Conservation (phyloP, 1,140 invertebrate species). For the Panonychus citri region DNA sequence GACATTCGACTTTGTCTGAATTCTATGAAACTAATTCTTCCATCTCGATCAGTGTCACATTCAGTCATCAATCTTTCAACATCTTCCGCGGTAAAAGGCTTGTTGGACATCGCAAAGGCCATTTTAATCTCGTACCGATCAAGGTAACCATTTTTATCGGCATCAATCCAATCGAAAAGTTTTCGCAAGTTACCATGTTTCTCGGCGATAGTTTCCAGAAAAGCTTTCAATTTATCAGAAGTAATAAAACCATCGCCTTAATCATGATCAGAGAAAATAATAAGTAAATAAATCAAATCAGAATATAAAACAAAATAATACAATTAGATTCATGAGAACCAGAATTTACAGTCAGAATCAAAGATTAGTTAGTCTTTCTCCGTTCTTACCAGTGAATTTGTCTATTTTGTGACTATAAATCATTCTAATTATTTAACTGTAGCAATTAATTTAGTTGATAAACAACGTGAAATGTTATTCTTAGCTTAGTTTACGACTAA, state of each 20-base stretch:
- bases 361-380: no score
- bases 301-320: no score
- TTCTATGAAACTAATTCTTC: not conserved
- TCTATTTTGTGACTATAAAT: no score
- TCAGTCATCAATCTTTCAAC: slow-evolving; percentile 2
- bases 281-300: no score
- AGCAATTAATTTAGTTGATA: no score
- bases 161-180: slow-evolving; percentile 1
- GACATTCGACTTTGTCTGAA: not conserved
- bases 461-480: no score
- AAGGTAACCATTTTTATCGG: slow-evolving; percentile 2
- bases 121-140: slow-evolving; percentile 2
- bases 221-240: not conserved
- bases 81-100: not conserved
- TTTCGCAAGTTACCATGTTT: not conserved
- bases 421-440: no score
- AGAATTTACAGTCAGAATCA: no score
- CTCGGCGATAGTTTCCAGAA: not conserved
- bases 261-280: no score
- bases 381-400: no score
- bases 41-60: not conserved
- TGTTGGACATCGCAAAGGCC: not conserved
- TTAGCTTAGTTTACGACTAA: no score
- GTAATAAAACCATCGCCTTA: not conserved
- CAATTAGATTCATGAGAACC: no score